Evolutionary conservation across 2,888 invertebrate genomes (phyloP).

Genomic region (Lochmaea capreae): DNA sequence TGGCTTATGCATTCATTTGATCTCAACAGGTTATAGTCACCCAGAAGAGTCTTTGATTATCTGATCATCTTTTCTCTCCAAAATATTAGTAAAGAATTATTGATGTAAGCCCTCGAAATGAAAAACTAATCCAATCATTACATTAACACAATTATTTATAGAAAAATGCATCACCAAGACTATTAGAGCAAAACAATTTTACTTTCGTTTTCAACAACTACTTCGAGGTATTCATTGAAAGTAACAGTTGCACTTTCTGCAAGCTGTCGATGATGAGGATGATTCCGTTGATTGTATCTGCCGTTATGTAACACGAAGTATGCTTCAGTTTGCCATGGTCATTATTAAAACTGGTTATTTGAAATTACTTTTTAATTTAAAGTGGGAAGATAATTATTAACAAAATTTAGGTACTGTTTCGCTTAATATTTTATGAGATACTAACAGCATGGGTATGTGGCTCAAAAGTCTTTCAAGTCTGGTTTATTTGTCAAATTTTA

Average conservation of each 20-base stretch:
- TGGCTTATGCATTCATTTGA: too few relatives aligned
- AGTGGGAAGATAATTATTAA: background rate
- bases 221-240: slow-evolving; percentile 12
- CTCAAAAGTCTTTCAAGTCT: too few relatives aligned
- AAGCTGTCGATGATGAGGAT: slow-evolving; percentile 12
- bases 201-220: slow-evolving; percentile 19
- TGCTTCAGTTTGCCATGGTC: background rate
- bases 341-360: slow-evolving; percentile 1
- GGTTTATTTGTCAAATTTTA: too few relatives aligned
- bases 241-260: slow-evolving; percentile 13
- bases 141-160: background rate
- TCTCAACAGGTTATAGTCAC: too few relatives aligned
- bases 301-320: slow-evolving; percentile 7
- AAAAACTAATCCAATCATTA: too few relatives aligned
- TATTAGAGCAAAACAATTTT: slow-evolving; percentile 10
- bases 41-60: too few relatives aligned
- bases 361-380: background rate
- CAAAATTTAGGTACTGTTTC: background rate
- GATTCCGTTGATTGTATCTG: slow-evolving; percentile 23
- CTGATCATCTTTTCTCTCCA: too few relatives aligned
- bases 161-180: background rate
- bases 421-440: background rate
- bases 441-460: background rate
- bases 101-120: too few relatives aligned
- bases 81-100: too few relatives aligned